Evolutionary conservation across 53 echinoderm and acorn worm genomes (phyloP), one percentile per base, ranked within the genome.

Genomic region (Holothuria scabra): DNA sequence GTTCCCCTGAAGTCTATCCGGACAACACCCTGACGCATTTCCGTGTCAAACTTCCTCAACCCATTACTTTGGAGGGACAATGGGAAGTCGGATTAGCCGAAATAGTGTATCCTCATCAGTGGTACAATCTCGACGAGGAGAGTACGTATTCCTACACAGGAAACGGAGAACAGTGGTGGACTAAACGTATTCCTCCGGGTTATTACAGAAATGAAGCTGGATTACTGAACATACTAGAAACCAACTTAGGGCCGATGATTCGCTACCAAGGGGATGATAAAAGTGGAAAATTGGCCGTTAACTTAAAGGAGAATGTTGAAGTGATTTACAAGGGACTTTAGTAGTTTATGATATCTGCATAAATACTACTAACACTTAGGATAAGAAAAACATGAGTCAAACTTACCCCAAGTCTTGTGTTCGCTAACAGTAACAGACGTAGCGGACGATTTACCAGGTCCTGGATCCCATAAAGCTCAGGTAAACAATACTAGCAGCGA

Each of bases 21-120:
- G 82, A 82, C 20, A 87, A 87, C 22, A 88, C 88, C 19, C 55
- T 83, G 21, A 64, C 83, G 0, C 38, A 46, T 75, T 88, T 66
- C 34, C 71, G 31, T 23, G 48, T 74, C 24, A 74, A 74, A 37
- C 74, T 74, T 20, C 74, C 46, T 33, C 74, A 74, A 74, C 74
- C 35, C 44, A 74, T 74, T 46, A 32, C 74, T 19, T 35, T 74
- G 23, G 74, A 74, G 49, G 74, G 74, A 22, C 74, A 74, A 46
- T 74, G 74, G 74, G 74, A 74, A 25, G 60, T 59, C 24, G 82
- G 46, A 7, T 22, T 87, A 24, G 81, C 70, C 11, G 82, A 87
- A 32, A 60, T 83, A 1, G 20, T 33, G 26, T 87, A 38, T 60
- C 82, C 82, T 25, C 37, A 80, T 31, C 81, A 66, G 22, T 81